These are phyloP conservation scores for Apostichopus japonicus DNA, from an alignment of 35 echinoderm and acorn worm genomes.

Conservation along the genomic window DNA sequence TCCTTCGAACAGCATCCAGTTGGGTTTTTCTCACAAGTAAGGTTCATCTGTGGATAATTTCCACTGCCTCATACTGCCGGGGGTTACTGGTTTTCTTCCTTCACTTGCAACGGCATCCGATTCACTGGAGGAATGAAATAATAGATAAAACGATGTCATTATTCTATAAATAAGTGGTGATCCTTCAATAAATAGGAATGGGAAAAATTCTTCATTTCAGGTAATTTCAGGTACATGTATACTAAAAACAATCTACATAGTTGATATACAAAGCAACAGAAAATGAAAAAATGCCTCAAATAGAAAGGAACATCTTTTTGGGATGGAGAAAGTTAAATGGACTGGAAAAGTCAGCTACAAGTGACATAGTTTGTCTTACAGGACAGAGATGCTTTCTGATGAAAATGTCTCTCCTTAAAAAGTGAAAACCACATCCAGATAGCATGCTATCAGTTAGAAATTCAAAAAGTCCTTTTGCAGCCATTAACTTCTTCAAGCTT, in stretches of 20 bases:
- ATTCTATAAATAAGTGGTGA: too few species aligned
- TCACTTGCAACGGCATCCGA: background rate
- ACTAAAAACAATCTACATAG: background rate
- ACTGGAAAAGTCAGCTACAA: too few species aligned
- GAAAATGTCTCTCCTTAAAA: too few species aligned
- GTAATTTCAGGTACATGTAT: background rate
- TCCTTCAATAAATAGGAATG: too few species aligned
- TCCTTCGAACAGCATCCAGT: too few species aligned
- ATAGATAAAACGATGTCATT: background rate
- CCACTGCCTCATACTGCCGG: conserved; percentile 36
- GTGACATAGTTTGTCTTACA: too few species aligned
- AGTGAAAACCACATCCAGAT: too few species aligned
- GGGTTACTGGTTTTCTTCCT: conserved; percentile 42
- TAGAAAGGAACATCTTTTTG: too few species aligned
- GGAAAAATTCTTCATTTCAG: background rate
- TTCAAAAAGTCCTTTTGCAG: background rate
- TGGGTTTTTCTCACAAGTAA: conserved; percentile 13
- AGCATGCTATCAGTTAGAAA: background rate
- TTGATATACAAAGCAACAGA: background rate
- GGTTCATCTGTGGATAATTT: conserved; percentile 58
- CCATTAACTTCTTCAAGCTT: too few species aligned
- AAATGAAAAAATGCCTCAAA: too few species aligned
- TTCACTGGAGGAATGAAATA: background rate
- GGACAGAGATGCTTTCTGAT: too few species aligned
- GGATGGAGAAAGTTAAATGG: too few species aligned